Evolutionary conservation across 2,113 vertebrate genomes (phyloP).

Genomic region (Cathartes aura): DNA sequence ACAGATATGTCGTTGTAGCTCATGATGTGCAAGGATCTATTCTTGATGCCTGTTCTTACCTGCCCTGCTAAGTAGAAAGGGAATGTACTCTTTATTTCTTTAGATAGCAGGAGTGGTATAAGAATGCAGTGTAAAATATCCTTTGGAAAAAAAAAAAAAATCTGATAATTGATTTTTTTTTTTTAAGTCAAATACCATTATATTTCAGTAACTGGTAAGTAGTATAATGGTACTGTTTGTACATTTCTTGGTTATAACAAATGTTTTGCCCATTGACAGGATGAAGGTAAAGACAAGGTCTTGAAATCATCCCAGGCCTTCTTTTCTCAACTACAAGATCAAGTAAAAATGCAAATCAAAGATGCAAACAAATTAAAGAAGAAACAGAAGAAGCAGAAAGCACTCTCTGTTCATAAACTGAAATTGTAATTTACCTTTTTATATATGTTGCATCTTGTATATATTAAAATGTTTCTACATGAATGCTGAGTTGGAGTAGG

Average conservation of each 20-base stretch:
- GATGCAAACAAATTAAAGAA: constrained; percentile 78
- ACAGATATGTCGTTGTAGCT: background rate
- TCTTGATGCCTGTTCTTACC: background rate
- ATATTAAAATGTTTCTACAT: constrained; percentile 22
- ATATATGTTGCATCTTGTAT: background rate
- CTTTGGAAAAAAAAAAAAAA: background rate
- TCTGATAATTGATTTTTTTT: background rate
- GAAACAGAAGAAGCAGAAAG: constrained; percentile 82
- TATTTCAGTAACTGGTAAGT: background rate
- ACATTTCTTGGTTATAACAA: background rate
- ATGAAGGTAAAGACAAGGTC: constrained; percentile 93
- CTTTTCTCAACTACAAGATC: constrained; percentile 95
- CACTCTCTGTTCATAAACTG: constrained; percentile 88
- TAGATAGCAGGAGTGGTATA: background rate
- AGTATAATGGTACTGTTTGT: background rate
- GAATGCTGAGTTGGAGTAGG: background rate
- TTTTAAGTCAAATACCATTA: background rate
- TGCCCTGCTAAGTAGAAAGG: background rate
- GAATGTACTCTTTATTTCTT: background rate
- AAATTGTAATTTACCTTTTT: constrained; percentile 81
- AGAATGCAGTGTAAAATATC: background rate
- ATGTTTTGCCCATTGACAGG: constrained; percentile 72
- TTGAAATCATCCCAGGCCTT: constrained; percentile 93
- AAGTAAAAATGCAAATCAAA: constrained; percentile 93
- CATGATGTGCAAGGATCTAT: background rate